Conservation (phyloP, 2,888 invertebrate species). For the Callosobruchus maculatus region DNA sequence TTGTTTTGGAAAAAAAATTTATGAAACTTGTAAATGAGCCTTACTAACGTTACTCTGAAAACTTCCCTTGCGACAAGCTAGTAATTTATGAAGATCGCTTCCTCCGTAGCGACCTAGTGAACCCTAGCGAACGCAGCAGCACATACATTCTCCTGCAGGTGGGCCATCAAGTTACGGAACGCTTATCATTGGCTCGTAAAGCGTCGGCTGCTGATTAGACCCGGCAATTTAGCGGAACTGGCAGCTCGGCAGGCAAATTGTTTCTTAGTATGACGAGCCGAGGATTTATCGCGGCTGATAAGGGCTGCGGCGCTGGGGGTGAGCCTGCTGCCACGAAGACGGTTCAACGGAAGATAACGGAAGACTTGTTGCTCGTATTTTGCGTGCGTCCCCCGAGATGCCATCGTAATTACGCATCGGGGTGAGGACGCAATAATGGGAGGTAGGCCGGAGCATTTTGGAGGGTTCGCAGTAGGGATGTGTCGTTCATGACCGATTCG, state of each 20-base stretch:
- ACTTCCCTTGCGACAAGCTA: not conserved
- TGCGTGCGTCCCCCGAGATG: not conserved
- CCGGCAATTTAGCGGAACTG: not conserved
- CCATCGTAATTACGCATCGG: not conserved
- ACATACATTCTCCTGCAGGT: not conserved
- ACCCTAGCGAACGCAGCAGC: not conserved
- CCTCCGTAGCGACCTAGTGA: not conserved
- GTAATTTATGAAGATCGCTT: not conserved
- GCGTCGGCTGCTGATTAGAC: not conserved
- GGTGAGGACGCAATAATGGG: not conserved
- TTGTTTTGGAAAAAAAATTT: no score
- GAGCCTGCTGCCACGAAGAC: not conserved
- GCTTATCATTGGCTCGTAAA: not conserved
- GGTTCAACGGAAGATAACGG: not conserved
- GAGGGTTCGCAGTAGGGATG: not conserved
- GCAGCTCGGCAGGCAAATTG: not conserved
- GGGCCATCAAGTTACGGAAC: not conserved
- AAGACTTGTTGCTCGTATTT: not conserved
- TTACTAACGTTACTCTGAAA: no score
- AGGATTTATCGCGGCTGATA: not conserved
- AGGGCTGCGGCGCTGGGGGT: not conserved
- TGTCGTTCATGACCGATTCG: no score
- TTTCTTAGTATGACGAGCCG: not conserved
- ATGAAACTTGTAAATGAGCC: no score
- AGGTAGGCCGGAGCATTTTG: not conserved